phyloP scores from a whole-genome alignment of 2,888 invertebrate species.

The Cheilosia soror region DNA sequence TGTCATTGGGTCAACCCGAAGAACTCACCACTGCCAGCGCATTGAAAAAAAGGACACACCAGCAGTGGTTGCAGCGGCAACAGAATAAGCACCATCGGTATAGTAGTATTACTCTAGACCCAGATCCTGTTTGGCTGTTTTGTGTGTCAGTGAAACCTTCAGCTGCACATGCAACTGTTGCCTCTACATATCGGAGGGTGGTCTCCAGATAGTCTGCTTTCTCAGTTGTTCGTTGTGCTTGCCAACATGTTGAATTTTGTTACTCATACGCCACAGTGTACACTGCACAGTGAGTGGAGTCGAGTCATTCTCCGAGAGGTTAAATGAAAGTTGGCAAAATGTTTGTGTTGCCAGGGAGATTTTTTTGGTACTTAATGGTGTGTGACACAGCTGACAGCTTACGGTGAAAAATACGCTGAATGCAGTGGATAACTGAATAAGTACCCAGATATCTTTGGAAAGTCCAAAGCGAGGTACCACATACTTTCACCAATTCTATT shows the following conservation, averaged over 20 bases:
- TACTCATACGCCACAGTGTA: slow-evolving; percentile 6
- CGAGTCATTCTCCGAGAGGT: neutral
- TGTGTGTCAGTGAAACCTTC: slow-evolving; percentile 62
- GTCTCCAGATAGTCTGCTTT: slow-evolving; percentile 39
- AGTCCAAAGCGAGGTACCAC: no score
- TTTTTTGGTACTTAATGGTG: neutral
- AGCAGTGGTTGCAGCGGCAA: neutral
- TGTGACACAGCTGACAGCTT: no score
- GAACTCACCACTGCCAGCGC: slow-evolving; percentile 23
- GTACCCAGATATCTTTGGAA: no score
- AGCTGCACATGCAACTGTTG: slow-evolving; percentile 71
- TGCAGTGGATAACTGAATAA: no score
- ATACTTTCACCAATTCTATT: no score
- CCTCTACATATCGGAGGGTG: slow-evolving; percentile 17
- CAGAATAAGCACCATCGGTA: slow-evolving; percentile 1
- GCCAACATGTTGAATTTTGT: slow-evolving; percentile 62
- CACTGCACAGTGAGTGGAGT: slow-evolving; percentile 1
- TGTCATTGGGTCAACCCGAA: slow-evolving; percentile 69
- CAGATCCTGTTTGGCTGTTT: slow-evolving; percentile 51
- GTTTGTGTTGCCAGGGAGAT: slow-evolving; percentile 8
- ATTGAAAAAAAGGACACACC: neutral
- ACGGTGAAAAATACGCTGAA: no score
- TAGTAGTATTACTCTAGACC: slow-evolving; percentile 56
- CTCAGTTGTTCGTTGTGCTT: slow-evolving; percentile 27
- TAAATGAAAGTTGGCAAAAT: neutral